Evolutionary conservation across 2,113 vertebrate species (phyloP).

Genomic region (Cardinalis cardinalis): DNA sequence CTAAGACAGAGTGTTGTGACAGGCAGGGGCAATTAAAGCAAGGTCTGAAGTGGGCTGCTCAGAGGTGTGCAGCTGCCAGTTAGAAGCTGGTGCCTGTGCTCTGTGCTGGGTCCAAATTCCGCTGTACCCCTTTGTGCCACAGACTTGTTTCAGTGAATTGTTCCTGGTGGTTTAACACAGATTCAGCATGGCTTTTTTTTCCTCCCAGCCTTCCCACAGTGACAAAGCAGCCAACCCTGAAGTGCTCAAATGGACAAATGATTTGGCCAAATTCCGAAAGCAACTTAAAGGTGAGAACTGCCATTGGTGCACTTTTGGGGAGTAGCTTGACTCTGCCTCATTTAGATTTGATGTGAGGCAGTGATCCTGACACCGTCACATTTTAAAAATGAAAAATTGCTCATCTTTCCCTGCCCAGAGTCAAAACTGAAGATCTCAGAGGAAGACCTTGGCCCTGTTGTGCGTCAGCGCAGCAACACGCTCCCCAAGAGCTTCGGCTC

Average conservation of each 20-base stretch:
- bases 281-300: constrained; percentile 87
- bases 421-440: constrained; percentile 90
- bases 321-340: background rate
- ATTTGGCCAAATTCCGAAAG: constrained; percentile 91
- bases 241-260: constrained; percentile 93
- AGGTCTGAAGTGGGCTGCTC: background rate
- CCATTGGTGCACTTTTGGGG: background rate
- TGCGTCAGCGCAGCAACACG: constrained; percentile 94
- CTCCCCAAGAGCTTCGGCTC: constrained; percentile 97
- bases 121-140: background rate
- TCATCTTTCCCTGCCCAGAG: constrained; percentile 68
- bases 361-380: background rate
- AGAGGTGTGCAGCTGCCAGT: background rate
- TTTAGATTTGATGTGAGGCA: background rate
- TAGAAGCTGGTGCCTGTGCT: background rate
- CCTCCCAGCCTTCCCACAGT: constrained; percentile 88
- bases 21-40: background rate
- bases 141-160: background rate
- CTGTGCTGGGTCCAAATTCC: background rate
- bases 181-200: constrained; percentile 3
- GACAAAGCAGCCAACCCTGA: constrained; percentile 94
- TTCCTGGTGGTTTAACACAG: background rate
- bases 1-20: background rate
- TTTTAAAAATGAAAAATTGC: background rate
- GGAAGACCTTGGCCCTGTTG: constrained; percentile 86